Percentiles rank a stretch among this genome's conserved stretches.
These are phyloP conservation scores for Mustela nigripes DNA, from an alignment of 2,113 vertebrate species.

Conservation along the genomic window DNA sequence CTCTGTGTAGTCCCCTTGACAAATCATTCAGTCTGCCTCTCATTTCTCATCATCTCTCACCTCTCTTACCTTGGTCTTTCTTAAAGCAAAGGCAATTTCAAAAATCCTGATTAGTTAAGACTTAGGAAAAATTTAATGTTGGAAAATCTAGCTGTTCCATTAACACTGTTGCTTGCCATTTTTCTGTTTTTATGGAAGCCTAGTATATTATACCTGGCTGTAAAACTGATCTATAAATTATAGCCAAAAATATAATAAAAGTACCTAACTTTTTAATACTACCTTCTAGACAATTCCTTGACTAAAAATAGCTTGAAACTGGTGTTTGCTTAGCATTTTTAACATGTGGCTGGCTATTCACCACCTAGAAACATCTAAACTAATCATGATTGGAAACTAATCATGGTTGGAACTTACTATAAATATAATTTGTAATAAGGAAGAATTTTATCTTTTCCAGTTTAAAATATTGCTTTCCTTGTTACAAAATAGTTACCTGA, in stretches of 20 bases:
- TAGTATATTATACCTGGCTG: not conserved
- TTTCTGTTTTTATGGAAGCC: conserved; percentile 58
- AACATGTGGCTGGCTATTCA: not conserved
- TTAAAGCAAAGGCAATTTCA: conserved; percentile 18
- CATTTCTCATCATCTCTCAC: not conserved
- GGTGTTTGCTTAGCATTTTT: not conserved
- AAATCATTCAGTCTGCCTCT: not conserved
- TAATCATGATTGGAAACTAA: not conserved
- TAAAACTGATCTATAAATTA: conserved; percentile 52
- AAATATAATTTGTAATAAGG: not conserved
- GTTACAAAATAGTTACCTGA: not conserved
- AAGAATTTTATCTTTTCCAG: not conserved
- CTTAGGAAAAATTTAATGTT: not conserved
- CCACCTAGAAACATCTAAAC: not conserved
- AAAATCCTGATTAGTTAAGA: not conserved
- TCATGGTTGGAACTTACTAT: not conserved
- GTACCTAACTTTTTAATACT: conserved; percentile 14
- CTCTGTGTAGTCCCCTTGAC: not conserved
- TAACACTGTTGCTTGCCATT: conserved; percentile 7
- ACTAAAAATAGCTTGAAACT: not conserved
- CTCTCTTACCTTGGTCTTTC: not conserved
- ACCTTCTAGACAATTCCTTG: not conserved
- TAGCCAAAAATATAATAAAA: conserved; percentile 59
- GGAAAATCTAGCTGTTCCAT: not conserved
- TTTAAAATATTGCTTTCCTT: conserved; percentile 1